Percentiles rank a stretch among this genome's conserved stretches.
Evolutionary conservation across 2,113 vertebrate genomes (phyloP).

Genomic region (Anhinga anhinga): DNA sequence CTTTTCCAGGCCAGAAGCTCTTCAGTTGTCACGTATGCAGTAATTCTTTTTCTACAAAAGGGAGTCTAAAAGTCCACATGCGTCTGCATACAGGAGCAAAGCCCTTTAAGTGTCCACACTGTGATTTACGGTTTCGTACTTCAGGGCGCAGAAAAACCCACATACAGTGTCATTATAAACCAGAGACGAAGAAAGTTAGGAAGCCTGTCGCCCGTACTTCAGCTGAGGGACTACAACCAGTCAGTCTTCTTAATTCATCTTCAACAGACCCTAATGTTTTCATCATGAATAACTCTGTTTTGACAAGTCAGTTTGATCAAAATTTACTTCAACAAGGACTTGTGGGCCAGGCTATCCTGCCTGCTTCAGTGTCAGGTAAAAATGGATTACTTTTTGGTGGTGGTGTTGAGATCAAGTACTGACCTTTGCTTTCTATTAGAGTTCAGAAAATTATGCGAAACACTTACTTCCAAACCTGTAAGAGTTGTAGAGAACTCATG

Average conservation of each 20-base stretch:
- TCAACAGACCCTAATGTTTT: conserved; percentile 85
- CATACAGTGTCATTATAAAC: conserved; percentile 92
- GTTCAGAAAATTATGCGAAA: background rate
- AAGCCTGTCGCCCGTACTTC: conserved; percentile 63
- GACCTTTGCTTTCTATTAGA: background rate
- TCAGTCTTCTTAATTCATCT: conserved; percentile 79
- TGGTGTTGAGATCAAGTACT: background rate
- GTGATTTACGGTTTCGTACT: conserved; percentile 94
- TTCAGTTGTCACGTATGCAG: conserved; percentile 97
- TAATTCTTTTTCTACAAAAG: conserved; percentile 97
- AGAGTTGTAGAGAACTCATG: background rate
- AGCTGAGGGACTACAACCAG: conserved; percentile 79
- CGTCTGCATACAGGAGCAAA: conserved; percentile 96
- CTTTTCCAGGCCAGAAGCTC: conserved; percentile 89
- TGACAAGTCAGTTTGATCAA: conserved; percentile 89
- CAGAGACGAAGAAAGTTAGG: conserved; percentile 81
- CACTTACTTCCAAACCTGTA: background rate
- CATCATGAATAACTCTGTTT: conserved; percentile 88
- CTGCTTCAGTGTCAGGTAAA: conserved; percentile 93
- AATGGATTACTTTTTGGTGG: background rate
- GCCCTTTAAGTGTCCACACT: conserved; percentile 97
- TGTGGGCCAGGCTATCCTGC: conserved; percentile 91
- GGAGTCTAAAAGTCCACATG: conserved; percentile 99
- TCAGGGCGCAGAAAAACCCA: conserved; percentile 97
- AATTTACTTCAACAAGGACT: conserved; percentile 87